Base-by-base conservation (phyloP, 2,113 vertebrate genomes). In the Channa argus region DNA sequence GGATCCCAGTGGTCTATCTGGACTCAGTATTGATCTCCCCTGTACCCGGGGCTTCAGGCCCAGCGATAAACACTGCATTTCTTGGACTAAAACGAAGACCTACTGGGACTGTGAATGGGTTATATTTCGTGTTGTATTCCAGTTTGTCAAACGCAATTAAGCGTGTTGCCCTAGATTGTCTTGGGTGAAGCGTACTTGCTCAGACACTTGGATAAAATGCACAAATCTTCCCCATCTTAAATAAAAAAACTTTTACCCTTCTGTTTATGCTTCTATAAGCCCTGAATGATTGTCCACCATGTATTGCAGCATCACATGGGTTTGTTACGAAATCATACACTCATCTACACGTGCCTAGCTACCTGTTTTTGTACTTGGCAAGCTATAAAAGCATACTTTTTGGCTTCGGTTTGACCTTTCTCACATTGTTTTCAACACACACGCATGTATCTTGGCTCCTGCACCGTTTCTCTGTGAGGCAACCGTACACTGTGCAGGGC, bases 271-370 rank as follows among this genome's bases (percentile, higher is more conserved):
- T 61, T 66, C 64, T 15, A 36, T 47, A 43, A 54, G 52, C 44
- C n/a, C 39, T n/a, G 8, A 43, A 4, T 36, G 60, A 36, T 60
- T 43, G 34, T 74, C 55, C 76, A 65, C 33, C 69, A 75, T 63
- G 60, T 75, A 50, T 63, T 52, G 80, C 76, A 77, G 55, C 65
- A 56, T 61, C 52, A 45, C 79, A 50, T n/a, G 12, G 71, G 34
- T 79, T 85, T 85, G 79, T 90, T 88, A 92, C 37, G 73, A 90
- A 88, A 90, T 76, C 85, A 65, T 84, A 71, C 80, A 74, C 77
- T 86, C 87, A 81, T 81, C 41, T 65, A 62, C 83, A 81, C 64
- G 67, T 73, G 81, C 77, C 69, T 14, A n/a, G 38, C 77, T 82
- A 80, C 84, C 74, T 85, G 84, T 74, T 64, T 79, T 63, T 76